These are phyloP conservation scores for Stegana nigrithorax DNA, from an alignment of 2,888 invertebrate species.

Conservation along the genomic window DNA sequence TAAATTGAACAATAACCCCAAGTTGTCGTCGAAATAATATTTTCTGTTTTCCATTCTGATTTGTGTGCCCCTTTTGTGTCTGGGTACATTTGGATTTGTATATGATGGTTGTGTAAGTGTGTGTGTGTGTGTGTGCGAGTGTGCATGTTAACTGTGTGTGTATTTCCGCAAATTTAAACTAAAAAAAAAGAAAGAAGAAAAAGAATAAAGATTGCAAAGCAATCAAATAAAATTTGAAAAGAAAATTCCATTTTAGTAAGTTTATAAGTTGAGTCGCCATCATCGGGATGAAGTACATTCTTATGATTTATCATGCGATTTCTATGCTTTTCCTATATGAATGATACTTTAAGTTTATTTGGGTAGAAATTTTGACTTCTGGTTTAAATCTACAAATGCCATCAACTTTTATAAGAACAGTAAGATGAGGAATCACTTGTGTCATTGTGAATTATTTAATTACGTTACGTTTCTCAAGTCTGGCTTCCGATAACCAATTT, in stretches of 20 bases:
- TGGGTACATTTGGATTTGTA: background rate
- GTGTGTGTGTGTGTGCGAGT: background rate
- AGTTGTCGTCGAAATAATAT: constrained; percentile 59
- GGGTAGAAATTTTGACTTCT: no score
- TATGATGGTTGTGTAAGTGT: background rate
- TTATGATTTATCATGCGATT: background rate
- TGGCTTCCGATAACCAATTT: no score
- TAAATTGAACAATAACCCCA: constrained; percentile 59
- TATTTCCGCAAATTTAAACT: constrained; percentile 1
- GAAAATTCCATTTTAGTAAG: no score
- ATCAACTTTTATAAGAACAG: no score
- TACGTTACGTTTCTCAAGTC: no score
- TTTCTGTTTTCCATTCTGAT: constrained; percentile 51
- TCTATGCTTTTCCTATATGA: no score
- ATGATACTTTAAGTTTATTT: no score
- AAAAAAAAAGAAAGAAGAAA: background rate
- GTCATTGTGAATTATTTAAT: no score
- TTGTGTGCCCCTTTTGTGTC: constrained; percentile 29
- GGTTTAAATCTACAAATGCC: no score
- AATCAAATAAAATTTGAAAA: constrained; percentile 65
- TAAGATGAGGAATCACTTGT: no score
- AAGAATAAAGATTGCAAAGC: constrained; percentile 49
- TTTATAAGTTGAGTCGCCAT: no score
- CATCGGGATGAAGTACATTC: no score
- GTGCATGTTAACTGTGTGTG: background rate